Evolutionary conservation across 2,797 vertebrate genomes (phyloP).

Genomic region (Sebastes oblongus): DNA sequence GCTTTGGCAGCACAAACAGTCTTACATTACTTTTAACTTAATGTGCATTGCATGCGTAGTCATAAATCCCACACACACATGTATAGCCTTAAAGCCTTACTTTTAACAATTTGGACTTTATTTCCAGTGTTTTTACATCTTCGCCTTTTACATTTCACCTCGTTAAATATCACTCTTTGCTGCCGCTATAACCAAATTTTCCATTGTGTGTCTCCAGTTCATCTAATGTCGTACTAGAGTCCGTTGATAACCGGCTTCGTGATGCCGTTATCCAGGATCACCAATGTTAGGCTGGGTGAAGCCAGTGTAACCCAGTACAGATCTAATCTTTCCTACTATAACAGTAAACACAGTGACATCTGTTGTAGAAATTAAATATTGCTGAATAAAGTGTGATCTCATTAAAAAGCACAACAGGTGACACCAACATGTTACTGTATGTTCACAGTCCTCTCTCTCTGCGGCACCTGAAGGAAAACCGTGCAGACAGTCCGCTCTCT

Average conservation of each 20-base stretch:
- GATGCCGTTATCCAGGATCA: neutral
- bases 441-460: conserved; percentile 86
- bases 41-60: neutral
- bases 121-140: neutral
- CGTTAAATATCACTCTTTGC: neutral
- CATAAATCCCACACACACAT: neutral
- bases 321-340: neutral
- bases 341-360: neutral
- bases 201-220: neutral
- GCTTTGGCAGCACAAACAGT: neutral
- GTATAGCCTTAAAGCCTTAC: neutral
- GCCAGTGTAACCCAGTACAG: neutral
- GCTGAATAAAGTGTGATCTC: neutral
- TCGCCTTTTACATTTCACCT: neutral
- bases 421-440: conserved; percentile 76
- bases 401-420: conserved; percentile 38
- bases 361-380: neutral
- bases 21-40: neutral
- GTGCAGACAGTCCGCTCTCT: conserved; percentile 92
- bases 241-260: neutral
- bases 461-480: conserved; percentile 86
- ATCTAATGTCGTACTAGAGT: neutral
- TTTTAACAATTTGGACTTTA: neutral
- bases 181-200: neutral
- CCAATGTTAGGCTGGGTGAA: neutral